Conservation (phyloP, 2,113 vertebrate species). For the Cricetomys ansorgei region DNA sequence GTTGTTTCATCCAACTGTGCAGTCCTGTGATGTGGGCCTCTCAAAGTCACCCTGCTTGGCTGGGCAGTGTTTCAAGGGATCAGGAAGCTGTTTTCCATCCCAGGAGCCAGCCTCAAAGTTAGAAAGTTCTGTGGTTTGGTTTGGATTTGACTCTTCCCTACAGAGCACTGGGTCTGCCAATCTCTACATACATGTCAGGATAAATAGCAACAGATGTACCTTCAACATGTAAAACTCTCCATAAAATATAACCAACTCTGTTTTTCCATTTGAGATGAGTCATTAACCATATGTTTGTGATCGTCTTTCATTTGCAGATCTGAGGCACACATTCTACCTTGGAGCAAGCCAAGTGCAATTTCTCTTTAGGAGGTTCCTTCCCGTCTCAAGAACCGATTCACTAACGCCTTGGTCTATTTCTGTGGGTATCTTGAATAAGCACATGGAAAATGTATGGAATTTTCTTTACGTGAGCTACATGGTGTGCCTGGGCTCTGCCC, state of each 20-base stretch:
- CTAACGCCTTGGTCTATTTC: slow-evolving; percentile 48
- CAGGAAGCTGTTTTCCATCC: slow-evolving; percentile 83
- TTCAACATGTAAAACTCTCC: slow-evolving; percentile 88
- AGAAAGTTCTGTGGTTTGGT: slow-evolving; percentile 90
- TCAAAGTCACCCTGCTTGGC: slow-evolving; percentile 79
- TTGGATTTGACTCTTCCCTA: slow-evolving; percentile 90
- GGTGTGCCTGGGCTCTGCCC: slow-evolving; percentile 37
- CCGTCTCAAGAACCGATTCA: slow-evolving; percentile 53
- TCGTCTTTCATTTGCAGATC: slow-evolving; percentile 80
- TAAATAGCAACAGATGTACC: slow-evolving; percentile 92
- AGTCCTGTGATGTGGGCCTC: slow-evolving; percentile 64
- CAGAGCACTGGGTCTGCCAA: slow-evolving; percentile 89
- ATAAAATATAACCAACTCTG: slow-evolving; percentile 88
- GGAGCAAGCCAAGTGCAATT: slow-evolving; percentile 48
- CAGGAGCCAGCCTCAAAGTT: slow-evolving; percentile 85
- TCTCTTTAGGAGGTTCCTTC: slow-evolving; percentile 64
- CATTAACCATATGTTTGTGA: slow-evolving; percentile 89
- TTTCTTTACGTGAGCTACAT: slow-evolving; percentile 63
- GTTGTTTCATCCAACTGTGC: slow-evolving; percentile 41
- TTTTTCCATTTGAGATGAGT: slow-evolving; percentile 90
- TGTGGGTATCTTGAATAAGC: slow-evolving; percentile 67
- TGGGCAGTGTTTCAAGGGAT: slow-evolving; percentile 85
- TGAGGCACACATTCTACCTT: slow-evolving; percentile 81
- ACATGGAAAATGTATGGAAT: slow-evolving; percentile 76
- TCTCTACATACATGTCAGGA: slow-evolving; percentile 91